phyloP scores from a whole-genome alignment of 2,113 vertebrate genomes.

The Okapia johnstoni region DNA sequence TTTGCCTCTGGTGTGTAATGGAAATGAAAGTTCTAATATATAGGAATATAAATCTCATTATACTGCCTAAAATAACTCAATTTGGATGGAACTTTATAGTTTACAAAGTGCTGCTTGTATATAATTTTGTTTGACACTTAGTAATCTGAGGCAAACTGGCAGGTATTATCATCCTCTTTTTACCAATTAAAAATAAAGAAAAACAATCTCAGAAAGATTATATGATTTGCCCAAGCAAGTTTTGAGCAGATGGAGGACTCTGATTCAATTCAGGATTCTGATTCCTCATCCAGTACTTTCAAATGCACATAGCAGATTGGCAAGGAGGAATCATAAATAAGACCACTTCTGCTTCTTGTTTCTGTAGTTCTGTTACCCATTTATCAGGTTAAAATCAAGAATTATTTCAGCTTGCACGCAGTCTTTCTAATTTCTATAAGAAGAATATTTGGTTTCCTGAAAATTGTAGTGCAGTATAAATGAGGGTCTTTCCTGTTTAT shows the following conservation, averaged over 20 bases:
- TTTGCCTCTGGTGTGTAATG: background rate
- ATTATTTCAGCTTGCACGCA: background rate
- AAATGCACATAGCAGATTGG: background rate
- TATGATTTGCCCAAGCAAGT: background rate
- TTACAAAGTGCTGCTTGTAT: background rate
- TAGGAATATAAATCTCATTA: background rate
- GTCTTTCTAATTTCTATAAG: background rate
- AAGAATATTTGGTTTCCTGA: background rate
- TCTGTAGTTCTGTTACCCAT: background rate
- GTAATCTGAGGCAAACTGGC: background rate
- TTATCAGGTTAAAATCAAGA: background rate
- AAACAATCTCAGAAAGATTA: background rate
- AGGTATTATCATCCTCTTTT: background rate
- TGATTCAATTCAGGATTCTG: background rate
- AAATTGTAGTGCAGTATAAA: background rate
- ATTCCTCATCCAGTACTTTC: background rate
- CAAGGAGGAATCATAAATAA: background rate
- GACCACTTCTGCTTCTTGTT: background rate
- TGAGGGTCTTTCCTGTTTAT: background rate
- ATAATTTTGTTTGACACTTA: conserved; percentile 12
- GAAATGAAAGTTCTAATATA: conserved; percentile 12
- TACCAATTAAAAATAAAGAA: background rate
- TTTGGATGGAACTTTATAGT: background rate
- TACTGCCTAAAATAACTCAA: background rate
- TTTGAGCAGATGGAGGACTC: background rate